Evolutionary conservation across 2,888 invertebrate genomes (phyloP).

Genomic region (Dione vanillae): DNA sequence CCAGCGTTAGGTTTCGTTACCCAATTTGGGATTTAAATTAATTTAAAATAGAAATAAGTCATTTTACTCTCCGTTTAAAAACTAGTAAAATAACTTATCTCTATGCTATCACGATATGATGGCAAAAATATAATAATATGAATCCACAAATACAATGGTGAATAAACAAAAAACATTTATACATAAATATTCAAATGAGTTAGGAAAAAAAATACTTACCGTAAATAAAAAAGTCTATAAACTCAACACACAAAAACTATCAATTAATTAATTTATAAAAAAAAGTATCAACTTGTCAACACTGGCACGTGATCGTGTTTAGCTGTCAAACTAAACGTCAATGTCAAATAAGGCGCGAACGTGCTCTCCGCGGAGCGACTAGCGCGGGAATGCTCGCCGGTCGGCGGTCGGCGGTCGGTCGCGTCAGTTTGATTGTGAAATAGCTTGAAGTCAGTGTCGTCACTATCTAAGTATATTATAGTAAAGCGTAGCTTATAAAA

Average conservation of each 20-base stretch:
- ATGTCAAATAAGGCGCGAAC: slow-evolving; percentile 52
- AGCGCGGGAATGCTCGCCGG: slow-evolving; percentile 54
- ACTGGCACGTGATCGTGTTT: slow-evolving; percentile 57
- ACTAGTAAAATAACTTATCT: too few relatives aligned
- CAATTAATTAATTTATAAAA: slow-evolving; percentile 22
- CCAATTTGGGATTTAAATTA: too few relatives aligned
- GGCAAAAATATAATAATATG: background rate
- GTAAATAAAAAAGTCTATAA: background rate
- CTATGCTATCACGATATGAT: too few relatives aligned
- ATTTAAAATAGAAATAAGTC: too few relatives aligned
- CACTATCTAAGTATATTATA: slow-evolving; percentile 17
- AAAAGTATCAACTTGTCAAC: slow-evolving; percentile 44
- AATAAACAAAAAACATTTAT: background rate
- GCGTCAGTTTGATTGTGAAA: slow-evolving; percentile 31
- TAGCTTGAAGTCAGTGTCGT: slow-evolving; percentile 36
- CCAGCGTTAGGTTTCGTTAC: too few relatives aligned
- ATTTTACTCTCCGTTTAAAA: too few relatives aligned
- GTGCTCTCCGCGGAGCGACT: slow-evolving; percentile 53
- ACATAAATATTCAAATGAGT: background rate
- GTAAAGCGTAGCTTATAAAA: background rate
- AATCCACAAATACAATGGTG: too few relatives aligned
- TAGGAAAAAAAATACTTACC: slow-evolving; percentile 31
- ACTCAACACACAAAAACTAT: slow-evolving; percentile 28
- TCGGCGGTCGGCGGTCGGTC: background rate
- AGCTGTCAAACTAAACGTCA: slow-evolving; percentile 52